phyloP scores from a whole-genome alignment of 2,113 vertebrate species.

The Lathamus discolor region DNA sequence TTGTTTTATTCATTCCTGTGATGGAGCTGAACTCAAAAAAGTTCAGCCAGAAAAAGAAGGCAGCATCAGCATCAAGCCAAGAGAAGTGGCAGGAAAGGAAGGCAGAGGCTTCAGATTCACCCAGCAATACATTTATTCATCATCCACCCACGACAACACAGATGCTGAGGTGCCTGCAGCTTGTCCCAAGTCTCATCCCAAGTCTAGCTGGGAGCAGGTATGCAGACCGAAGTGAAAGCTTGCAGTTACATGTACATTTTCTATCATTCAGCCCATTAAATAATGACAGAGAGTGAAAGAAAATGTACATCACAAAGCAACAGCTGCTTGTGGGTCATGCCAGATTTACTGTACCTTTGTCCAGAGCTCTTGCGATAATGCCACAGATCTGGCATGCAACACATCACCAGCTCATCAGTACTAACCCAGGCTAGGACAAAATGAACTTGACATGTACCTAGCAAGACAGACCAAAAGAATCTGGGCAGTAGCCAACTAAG shows the following conservation, averaged over 20 bases:
- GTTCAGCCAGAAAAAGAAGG: background rate
- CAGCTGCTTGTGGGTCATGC: background rate
- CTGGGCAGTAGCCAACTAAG: background rate
- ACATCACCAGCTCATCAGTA: background rate
- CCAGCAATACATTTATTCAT: background rate
- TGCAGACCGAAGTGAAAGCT: background rate
- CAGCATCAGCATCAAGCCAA: background rate
- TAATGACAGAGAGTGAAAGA: background rate
- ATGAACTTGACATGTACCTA: background rate
- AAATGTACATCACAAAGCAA: background rate
- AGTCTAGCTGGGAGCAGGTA: background rate
- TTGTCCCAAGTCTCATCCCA: background rate
- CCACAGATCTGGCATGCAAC: background rate
- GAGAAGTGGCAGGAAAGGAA: background rate
- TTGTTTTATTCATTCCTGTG: background rate
- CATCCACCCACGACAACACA: background rate
- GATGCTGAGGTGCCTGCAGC: background rate
- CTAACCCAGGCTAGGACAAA: background rate
- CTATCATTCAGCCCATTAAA: background rate
- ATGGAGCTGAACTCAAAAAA: background rate
- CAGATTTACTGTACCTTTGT: background rate
- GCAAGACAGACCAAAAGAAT: background rate
- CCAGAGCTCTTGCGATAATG: background rate
- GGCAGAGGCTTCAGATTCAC: background rate
- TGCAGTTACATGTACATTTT: background rate